Conservation (phyloP, 2,113 vertebrate species). For the Ptilorrhoa leucosticta region DNA sequence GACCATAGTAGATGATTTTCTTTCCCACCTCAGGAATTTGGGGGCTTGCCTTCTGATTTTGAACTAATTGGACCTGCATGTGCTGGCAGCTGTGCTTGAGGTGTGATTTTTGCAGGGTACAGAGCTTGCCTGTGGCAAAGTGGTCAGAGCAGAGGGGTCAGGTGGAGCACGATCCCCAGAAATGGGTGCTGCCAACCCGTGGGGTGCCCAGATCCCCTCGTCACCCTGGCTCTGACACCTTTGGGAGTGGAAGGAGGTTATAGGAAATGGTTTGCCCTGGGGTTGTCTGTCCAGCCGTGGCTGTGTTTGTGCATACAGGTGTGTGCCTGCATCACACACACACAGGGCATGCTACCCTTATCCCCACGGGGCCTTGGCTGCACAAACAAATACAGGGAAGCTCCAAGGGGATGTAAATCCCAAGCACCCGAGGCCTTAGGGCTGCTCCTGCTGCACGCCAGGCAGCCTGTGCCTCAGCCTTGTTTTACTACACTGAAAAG, state of each 20-base stretch:
- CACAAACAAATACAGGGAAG: background rate
- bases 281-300: background rate
- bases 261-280: background rate
- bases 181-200: background rate
- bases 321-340: background rate
- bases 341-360: background rate
- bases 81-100: background rate
- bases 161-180: background rate
- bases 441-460: background rate
- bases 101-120: background rate
- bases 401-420: background rate
- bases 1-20: background rate
- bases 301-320: background rate
- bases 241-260: background rate
- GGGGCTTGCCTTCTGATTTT: background rate
- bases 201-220: background rate
- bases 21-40: background rate
- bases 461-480: background rate
- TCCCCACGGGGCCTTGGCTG: background rate
- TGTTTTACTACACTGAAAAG: background rate
- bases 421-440: background rate
- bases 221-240: rapidly evolving
- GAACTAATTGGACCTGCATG: background rate
- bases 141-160: background rate
- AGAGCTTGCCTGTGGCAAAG: background rate